Conservation (phyloP, 2,113 vertebrate species). For the Prietella phreatophila region DNA sequence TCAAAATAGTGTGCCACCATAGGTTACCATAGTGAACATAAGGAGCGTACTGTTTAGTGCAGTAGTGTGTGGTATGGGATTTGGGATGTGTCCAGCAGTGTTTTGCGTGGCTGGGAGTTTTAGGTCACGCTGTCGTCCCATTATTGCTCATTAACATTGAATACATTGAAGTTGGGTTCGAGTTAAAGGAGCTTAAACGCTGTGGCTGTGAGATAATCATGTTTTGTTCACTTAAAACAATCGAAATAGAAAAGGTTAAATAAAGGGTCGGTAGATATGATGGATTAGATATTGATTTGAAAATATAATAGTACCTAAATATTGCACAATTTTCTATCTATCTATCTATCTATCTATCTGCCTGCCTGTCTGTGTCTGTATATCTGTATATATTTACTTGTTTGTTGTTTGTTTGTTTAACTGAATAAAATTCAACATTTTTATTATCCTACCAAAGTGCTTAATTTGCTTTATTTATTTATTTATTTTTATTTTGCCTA, state of each 20-base stretch:
- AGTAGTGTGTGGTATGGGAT: slow-evolving; percentile 4
- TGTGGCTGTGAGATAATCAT: slow-evolving; percentile 27
- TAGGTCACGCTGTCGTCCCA: slow-evolving; percentile 57
- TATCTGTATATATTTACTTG: too few relatives aligned
- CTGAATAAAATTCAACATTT: background rate
- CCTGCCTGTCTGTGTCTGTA: too few relatives aligned
- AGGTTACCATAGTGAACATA: slow-evolving; percentile 14
- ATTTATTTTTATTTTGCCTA: background rate
- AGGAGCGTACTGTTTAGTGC: slow-evolving; percentile 7
- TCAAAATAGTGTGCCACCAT: background rate
- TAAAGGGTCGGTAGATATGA: background rate
- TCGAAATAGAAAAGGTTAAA: background rate
- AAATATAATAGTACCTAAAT: background rate
- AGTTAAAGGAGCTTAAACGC: slow-evolving; percentile 56
- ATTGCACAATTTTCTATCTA: background rate
- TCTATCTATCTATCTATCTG: too few relatives aligned
- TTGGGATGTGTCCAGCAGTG: slow-evolving; percentile 35
- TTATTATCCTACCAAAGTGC: background rate
- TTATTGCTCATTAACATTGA: slow-evolving; percentile 63
- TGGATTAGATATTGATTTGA: background rate
- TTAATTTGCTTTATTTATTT: background rate
- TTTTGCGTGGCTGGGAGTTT: slow-evolving; percentile 66
- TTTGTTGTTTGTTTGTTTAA: background rate
- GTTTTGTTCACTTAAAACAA: slow-evolving; percentile 26
- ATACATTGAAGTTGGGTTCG: slow-evolving; percentile 59